Base-by-base conservation (phyloP, 2,113 vertebrate genomes). In the Phodopus roborovskii region DNA sequence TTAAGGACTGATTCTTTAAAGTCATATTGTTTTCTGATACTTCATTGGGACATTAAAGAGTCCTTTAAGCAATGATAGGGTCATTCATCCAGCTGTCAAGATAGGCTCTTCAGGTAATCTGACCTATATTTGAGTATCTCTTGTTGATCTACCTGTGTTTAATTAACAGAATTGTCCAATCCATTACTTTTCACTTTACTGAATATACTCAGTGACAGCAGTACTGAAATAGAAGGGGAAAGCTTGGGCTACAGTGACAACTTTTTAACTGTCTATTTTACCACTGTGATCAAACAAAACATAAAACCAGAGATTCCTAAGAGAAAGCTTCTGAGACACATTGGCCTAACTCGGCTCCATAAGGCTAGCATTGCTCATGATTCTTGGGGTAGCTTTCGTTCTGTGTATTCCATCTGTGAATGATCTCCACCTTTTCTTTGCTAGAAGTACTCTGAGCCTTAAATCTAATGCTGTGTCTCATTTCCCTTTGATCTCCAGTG, bases 171-270 rank as follows among this genome's bases (percentile, higher is more conserved):
- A 94, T 9, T 85, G 15, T 92, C 78, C 11, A 71, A 0, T 82
- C 92, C 39, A 68, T 92, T 53, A 20, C 50, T 90, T n/a, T 96
- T 95, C 83, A 82, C 91, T 79, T 66, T 90, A 33, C 45, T 81
- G 71, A 75, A 50, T 50, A 50, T 70, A 53, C 15, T 94, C 20
- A 70, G 0, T 26, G 24, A 60, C 50, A 74, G 13, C 36, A 62
- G 8, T 94, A 24, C 95, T 78, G 64, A 75, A 81, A 53, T 56
- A 81, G 71, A 89, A 85, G 83, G 22, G 79, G 24, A 91, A 95
- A 53, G 53, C 85, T 88, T 95, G 58, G 17, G 70, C 79, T 90
- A 82, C 66, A 71, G 0, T 6, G 5, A 53, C 64, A 74, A 60
- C 78, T 90, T 90, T 92, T 83, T 74, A 90, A 50, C 58, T 91